Evolutionary conservation across 2,888 invertebrate species (phyloP).

Genomic region (Scelioninae gen. 1): DNA sequence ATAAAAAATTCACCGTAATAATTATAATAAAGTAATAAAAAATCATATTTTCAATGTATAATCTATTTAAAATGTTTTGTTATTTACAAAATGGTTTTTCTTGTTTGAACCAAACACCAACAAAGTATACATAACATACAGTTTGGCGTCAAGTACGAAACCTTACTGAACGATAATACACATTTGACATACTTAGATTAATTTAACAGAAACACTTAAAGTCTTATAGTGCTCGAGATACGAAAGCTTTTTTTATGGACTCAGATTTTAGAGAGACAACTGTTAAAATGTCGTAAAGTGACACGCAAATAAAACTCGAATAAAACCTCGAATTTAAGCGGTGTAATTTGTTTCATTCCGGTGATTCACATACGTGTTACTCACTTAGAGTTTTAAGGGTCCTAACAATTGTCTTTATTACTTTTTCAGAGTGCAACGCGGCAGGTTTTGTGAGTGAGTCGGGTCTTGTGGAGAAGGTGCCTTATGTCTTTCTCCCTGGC

Average conservation of each 20-base stretch:
- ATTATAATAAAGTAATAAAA: too few species aligned
- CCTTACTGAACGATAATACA: background rate
- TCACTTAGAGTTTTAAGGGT: background rate
- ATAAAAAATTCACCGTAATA: too few species aligned
- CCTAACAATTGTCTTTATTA: slow-evolving; percentile 22
- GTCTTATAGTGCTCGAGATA: background rate
- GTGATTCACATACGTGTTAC: background rate
- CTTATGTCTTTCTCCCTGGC: slow-evolving; percentile 93
- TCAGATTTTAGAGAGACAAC: slow-evolving; percentile 18
- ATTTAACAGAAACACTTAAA: background rate
- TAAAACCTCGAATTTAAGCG: slow-evolving; percentile 8
- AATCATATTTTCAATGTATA: too few species aligned
- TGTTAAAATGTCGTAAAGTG: slow-evolving; percentile 20
- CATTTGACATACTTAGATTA: background rate
- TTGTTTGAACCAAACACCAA: too few species aligned
- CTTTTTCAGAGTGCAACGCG: slow-evolving; percentile 89
- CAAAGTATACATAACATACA: too few species aligned
- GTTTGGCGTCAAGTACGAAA: too few species aligned
- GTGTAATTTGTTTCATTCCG: slow-evolving; percentile 26
- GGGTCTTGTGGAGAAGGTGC: slow-evolving; percentile 90
- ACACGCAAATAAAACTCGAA: slow-evolving; percentile 4
- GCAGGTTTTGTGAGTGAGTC: slow-evolving; percentile 91
- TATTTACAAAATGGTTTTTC: too few species aligned
- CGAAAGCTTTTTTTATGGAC: slow-evolving; percentile 21
- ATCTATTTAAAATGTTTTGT: too few species aligned